Evolutionary conservation across 2,113 vertebrate genomes (phyloP), one percentile per base, ranked within the genome.

Genomic region (Pheucticus melanocephalus): DNA sequence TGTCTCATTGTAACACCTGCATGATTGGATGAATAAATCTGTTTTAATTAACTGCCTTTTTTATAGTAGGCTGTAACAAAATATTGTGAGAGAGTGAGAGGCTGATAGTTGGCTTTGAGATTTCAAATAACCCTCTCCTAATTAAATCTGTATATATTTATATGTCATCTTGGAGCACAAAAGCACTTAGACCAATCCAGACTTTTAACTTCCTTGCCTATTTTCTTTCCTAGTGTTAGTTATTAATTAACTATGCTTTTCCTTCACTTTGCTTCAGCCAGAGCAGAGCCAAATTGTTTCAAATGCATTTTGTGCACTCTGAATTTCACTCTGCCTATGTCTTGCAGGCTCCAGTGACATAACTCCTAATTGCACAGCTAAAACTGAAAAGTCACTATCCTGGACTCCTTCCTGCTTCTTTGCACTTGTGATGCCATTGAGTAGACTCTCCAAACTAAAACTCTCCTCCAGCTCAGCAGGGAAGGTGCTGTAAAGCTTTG

Each of bases 101-200:
- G 71, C 88, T 77, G 82, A 84, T 61, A 86, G 72, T 15, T 88
- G 82, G 71, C 84, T 94, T 77, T 86, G 53, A 86, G 71, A 86
- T 95, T 96, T 93, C 95, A 94, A 92, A 89, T 83, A 84, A 96
- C 59, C 42, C 61, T 88, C 69, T 88, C 31, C 84, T 96, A 93
- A 96, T 91, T 96, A 94, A 91, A 42, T 82, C 84, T 81, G 23
- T 70, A 64, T 78, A 71, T 61, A 89, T 94, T 94, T 92, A 73
- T 85, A 60, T 50, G 48, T 50, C 81, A 82, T 86, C 21, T 84
- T 40, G 71, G 60, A 64, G 59, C 70, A 91, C 47, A 53, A 86
- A 82, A 94, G 81, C 57, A 93, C 65, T 95, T 86, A 24, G 35
- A 90, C 69, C 33, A 79, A 88, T 51, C 54, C 48, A 72, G 82